Evolutionary conservation across 1,140 invertebrate species (phyloP), one percentile per base, ranked within the genome.

Genomic region (Euschistus heros): DNA sequence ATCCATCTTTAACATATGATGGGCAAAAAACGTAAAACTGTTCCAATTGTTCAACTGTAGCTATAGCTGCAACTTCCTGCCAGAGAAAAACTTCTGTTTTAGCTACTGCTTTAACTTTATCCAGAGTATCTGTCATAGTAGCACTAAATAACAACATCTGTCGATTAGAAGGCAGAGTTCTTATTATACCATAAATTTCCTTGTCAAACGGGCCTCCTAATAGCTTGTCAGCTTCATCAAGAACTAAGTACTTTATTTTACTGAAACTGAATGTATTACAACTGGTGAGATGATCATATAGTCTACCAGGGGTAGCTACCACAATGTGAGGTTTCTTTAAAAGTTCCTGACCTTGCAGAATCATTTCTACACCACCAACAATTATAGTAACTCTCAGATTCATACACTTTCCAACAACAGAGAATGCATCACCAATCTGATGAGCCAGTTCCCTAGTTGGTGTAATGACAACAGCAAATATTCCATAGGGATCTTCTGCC

Each of bases 371-470:
- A 55, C 95, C 93, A 26, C 97, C 91, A 59, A 95, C 92, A 59
- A 98, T 85, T 17, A 92, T 83, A 73, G 85, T 86, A 72, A 84
- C 86, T 68, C 85, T 79, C n/a, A 95, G 78, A 71, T 89, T 86
- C 70, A 95, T 86, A 14, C 87, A 83, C 75, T 94, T 92, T 0
- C 86, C 91, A 15, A 94, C 79, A 3, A 94, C 86, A 65, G 86
- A 79, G 76, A 98, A 97, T 74, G 98, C 94, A 71, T 97, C 94
- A 42, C 84, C 86, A 72, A 97, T 97, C 74, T 92, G 89, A 77
- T 85, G 90, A 55, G 94, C 94, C 67, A 98, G 76, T 78, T 98
- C 96, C 76, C 96, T 87, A 20, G 95, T 98, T 26, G 97, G 96
- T 37, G 95, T 97, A 17, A 99, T 77, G 46, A 98, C 79, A n/a